Evolutionary conservation across 2,888 invertebrate species (phyloP), one percentile per base, ranked within the genome.

Genomic region (Callinectes sapidus): DNA sequence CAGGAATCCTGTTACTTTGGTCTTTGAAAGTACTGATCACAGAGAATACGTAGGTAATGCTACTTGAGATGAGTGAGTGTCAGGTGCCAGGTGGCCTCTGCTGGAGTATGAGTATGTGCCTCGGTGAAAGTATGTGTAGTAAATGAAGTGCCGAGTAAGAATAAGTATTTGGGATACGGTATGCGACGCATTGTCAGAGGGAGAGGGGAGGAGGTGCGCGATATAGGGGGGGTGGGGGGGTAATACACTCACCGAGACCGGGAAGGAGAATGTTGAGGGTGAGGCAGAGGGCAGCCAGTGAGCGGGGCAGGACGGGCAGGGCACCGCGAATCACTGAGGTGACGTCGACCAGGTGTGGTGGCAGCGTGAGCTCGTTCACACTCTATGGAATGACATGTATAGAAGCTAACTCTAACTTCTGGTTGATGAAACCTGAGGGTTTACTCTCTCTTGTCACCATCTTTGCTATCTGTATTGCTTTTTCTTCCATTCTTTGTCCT

Each of bases 261-360:
- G 98, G 98, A 90, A 97, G 95, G 94, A 98, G 95, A 94, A 97
- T 96, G 95, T 98, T 98, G 96, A 98, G 97, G 42, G 98, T 95
- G 91, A 98, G 97, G 95, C 98, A 99, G 95, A 98, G 97, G 97
- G 98, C 97, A 13, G 99, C 99, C 90, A 98, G 96, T 90, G 97
- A 97, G 14, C 98, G 96, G 0, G 99, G 99, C 95, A 99, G 96
- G 94, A 98, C 97, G 0, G 99, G 99, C 95, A 99, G 98, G 55
- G 98, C 98, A 42, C 97, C 98, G 95, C 98, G 97, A 97, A 99
- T 98, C 95, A 98, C 97, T 1, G 98, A 98, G 66, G 96, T 94
- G 6, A 94, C 92, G 91, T 95, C 94, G 28, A 94, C 87, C 92
- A 94, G 91, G 87, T 92, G 87, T 14, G 94, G 92, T 3, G 94